Percentiles rank a stretch among this genome's conserved stretches.
These are phyloP conservation scores for Cottus gobio DNA, from an alignment of 2,113 vertebrate genomes.

Conservation along the genomic window DNA sequence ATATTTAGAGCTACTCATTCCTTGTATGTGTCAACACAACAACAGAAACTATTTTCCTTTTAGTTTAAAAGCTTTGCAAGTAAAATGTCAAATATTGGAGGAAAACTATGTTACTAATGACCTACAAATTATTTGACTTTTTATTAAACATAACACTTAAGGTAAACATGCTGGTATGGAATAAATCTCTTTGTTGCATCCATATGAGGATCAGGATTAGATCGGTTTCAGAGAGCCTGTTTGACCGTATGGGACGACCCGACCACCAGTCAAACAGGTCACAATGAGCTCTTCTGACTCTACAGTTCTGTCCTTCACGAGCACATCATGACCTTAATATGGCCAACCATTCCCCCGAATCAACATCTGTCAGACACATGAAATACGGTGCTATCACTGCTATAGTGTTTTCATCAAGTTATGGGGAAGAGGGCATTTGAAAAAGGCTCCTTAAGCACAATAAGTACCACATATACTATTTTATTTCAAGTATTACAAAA, in stretches of 20 bases:
- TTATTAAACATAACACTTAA: too few relatives aligned
- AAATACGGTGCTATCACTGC: not conserved
- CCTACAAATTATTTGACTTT: too few relatives aligned
- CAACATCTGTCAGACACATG: not conserved
- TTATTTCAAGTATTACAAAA: not conserved
- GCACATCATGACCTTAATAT: not conserved
- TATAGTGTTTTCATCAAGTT: not conserved
- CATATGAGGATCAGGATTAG: not conserved
- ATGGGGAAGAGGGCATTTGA: not conserved
- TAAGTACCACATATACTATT: not conserved
- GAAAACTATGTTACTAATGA: too few relatives aligned
- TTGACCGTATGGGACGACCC: not conserved
- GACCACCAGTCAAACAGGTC: not conserved
- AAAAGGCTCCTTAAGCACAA: not conserved
- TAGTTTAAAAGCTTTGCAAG: too few relatives aligned
- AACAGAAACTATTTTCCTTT: too few relatives aligned
- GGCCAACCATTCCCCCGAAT: not conserved
- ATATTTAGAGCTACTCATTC: not conserved
- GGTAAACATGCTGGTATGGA: too few relatives aligned
- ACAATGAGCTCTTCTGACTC: not conserved
- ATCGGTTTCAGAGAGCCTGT: not conserved
- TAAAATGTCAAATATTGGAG: too few relatives aligned
- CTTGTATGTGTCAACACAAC: not conserved
- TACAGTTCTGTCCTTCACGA: not conserved
- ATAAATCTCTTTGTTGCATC: not conserved